Percentiles rank a stretch among this genome's conserved stretches.
These are phyloP conservation scores for Leucophenga montana DNA, from an alignment of 2,888 invertebrate species.

Conservation along the genomic window DNA sequence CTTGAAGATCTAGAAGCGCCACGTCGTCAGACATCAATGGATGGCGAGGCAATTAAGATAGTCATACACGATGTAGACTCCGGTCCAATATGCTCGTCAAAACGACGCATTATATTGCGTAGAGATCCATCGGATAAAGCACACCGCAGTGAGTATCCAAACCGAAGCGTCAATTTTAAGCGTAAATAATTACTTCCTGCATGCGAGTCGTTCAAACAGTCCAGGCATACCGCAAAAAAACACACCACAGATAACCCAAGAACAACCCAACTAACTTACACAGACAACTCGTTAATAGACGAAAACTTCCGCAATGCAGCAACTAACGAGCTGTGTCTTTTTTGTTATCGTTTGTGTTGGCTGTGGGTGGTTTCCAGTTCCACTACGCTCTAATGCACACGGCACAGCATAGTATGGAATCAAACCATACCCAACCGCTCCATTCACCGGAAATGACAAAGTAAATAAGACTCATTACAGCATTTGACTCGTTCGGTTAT, in stretches of 20 bases:
- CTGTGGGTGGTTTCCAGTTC: too few relatives aligned
- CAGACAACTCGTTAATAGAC: background rate
- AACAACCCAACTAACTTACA: conserved; percentile 9
- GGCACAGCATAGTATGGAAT: background rate
- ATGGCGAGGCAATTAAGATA: conserved; percentile 93
- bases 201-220: too few relatives aligned
- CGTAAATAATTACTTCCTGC: conserved; percentile 7
- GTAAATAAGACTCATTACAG: conserved; percentile 64
- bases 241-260: background rate
- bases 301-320: background rate
- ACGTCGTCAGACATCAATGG: conserved; percentile 87
- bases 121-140: conserved; percentile 88
- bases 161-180: background rate
- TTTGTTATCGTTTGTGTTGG: background rate
- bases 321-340: conserved; percentile 18
- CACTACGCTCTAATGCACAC: too few relatives aligned
- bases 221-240: background rate
- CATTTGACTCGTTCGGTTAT: conserved; percentile 51
- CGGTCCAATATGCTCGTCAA: conserved; percentile 78
- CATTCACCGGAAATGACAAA: conserved; percentile 60
- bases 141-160: conserved; percentile 83
- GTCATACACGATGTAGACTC: conserved; percentile 95
- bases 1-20: conserved; percentile 78
- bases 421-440: background rate
- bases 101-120: conserved; percentile 82